Evolutionary conservation across 2,113 vertebrate species (phyloP).

Genomic region (Amphiprion percula): DNA sequence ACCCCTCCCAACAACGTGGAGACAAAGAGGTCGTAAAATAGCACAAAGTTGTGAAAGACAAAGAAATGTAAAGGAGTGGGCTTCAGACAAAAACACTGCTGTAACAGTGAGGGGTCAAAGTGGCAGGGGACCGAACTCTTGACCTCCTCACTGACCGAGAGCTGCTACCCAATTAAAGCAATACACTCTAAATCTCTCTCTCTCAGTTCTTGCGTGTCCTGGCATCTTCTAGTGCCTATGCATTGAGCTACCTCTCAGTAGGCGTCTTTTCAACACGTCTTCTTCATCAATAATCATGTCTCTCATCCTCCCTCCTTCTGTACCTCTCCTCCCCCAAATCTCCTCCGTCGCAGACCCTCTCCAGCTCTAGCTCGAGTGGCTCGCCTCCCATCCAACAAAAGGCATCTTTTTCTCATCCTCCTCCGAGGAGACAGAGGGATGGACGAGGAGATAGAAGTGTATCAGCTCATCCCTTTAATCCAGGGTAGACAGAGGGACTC

Average conservation of each 20-base stretch:
- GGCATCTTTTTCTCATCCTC: slow-evolving; percentile 69
- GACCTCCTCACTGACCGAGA: slow-evolving; percentile 71
- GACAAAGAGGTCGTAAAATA: slow-evolving; percentile 81
- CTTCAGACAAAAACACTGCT: slow-evolving; percentile 61
- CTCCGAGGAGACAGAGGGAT: slow-evolving; percentile 62
- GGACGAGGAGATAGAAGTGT: slow-evolving; percentile 70
- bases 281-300: slow-evolving; percentile 60
- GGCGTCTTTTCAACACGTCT: slow-evolving; percentile 49
- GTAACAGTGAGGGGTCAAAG: slow-evolving; percentile 75
- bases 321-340: slow-evolving; percentile 39
- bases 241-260: slow-evolving; percentile 39
- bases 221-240: slow-evolving; percentile 5
- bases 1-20: slow-evolving; percentile 51
- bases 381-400: slow-evolving; percentile 75
- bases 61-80: slow-evolving; percentile 69
- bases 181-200: slow-evolving; percentile 62
- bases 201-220: neutral
- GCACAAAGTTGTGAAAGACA: slow-evolving; percentile 73
- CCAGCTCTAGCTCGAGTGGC: slow-evolving; percentile 57
- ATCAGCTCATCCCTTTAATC: slow-evolving; percentile 84
- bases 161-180: slow-evolving; percentile 74
- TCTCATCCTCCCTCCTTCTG: slow-evolving; percentile 56
- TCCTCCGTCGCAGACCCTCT: slow-evolving; percentile 42
- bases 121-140: slow-evolving; percentile 79
- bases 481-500: slow-evolving; percentile 73